Conservation (phyloP, 2,888 invertebrate genomes). For the Nomada goodeniana region DNA sequence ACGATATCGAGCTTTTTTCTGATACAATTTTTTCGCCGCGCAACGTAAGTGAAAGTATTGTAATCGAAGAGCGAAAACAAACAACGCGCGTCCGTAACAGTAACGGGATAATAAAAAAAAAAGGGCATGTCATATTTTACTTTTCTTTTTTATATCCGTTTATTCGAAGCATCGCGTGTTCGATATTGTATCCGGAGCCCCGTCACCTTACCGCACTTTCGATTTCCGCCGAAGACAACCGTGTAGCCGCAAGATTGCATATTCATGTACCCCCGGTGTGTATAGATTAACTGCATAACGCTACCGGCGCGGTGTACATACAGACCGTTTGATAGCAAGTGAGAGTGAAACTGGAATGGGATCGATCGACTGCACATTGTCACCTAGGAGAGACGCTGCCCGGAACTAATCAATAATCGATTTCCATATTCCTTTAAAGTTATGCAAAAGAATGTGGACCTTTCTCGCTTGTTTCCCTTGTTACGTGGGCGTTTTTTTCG, state of each 20-base stretch:
- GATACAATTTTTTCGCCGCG: constrained; percentile 9
- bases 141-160: constrained; percentile 10
- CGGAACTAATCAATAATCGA: constrained; percentile 65
- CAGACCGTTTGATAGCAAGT: constrained; percentile 57
- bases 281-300: constrained; percentile 52
- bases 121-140: neutral
- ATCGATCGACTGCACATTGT: constrained; percentile 66
- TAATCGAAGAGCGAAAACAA: constrained; percentile 23
- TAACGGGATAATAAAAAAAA: neutral
- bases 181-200: neutral
- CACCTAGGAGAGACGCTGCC: constrained; percentile 57
- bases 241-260: constrained; percentile 58
- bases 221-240: constrained; percentile 49
- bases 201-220: constrained; percentile 32
- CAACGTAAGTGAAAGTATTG: constrained; percentile 45
- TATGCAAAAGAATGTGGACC: constrained; percentile 15
- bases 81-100: constrained; percentile 5
- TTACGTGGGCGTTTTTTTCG: neutral
- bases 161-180: neutral
- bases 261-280: constrained; percentile 40
- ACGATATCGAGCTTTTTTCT: constrained; percentile 32
- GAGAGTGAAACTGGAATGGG: constrained; percentile 70
- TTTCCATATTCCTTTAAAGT: constrained; percentile 62
- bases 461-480: neutral
- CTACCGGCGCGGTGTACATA: constrained; percentile 28